Conservation (phyloP, 2,888 invertebrate genomes). For the Strigamia maritima region DNA sequence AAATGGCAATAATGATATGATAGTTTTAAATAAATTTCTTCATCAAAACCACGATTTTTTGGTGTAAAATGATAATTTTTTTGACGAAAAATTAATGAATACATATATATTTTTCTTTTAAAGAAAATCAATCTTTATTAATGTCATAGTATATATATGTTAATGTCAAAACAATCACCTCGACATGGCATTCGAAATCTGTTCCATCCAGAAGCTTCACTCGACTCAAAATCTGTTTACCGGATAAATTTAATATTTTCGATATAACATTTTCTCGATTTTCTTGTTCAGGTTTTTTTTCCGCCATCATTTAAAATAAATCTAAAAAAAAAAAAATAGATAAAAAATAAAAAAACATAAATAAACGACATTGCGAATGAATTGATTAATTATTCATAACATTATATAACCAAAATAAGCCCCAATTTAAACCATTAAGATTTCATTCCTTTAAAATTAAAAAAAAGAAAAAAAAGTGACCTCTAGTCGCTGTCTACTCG, state of each 20-base stretch:
- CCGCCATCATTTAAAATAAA: conserved; percentile 40
- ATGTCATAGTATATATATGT: too few relatives aligned
- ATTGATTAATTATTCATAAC: neutral
- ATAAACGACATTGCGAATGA: neutral
- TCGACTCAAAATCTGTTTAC: conserved; percentile 68
- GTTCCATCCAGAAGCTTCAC: conserved; percentile 83
- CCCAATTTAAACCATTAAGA: neutral
- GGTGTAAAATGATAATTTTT: too few relatives aligned
- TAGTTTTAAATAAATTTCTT: too few relatives aligned
- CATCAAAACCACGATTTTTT: too few relatives aligned
- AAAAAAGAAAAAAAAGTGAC: too few relatives aligned
- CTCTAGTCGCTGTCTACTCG: too few relatives aligned
- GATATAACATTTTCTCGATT: neutral
- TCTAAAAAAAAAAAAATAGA: conserved; percentile 1
- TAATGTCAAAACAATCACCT: too few relatives aligned
- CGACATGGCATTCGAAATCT: conserved; percentile 75
- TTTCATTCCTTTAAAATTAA: neutral
- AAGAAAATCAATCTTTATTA: too few relatives aligned
- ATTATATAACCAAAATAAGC: neutral
- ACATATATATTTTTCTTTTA: too few relatives aligned
- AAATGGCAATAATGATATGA: too few relatives aligned
- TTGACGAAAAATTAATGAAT: too few relatives aligned
- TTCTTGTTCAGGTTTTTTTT: conserved; percentile 40
- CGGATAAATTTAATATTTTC: neutral
- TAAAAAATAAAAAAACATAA: neutral